Base-by-base conservation (phyloP, 2,797 vertebrate genomes). In the Alca torda region DNA sequence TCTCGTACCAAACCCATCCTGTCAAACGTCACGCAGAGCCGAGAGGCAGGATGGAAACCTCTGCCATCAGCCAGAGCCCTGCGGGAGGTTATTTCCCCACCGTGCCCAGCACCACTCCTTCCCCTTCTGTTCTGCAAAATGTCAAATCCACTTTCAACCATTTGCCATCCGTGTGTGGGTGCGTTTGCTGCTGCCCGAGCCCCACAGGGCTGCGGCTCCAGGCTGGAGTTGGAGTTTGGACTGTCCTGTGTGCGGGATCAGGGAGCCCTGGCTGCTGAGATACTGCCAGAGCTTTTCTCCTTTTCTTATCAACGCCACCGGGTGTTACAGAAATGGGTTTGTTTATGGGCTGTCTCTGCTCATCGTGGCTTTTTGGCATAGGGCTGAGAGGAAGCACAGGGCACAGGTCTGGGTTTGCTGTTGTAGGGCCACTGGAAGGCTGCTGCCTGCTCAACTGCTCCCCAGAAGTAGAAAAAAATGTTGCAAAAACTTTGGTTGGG, bases 211-310 rank as follows among this genome's bases (percentile, higher is more conserved):
- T 81, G 31, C 46, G n/a, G 17, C 15, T 46, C 31, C 0, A 4
- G 57, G 41, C 23, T 43, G 59, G 26, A 60, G 41, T 13, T 41
- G 56, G 50, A 25, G 48, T 73, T 67, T 2, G 1, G 25, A 17
- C 21, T 31, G 14, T 45, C 24, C 31, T 20, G 3, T 35, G 48
- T 2, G 0, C 0, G 5, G n/a, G 12, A 31, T 18, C 2, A 0
- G n/a, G 37, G 26, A 79, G 28, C 43, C 20, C 35, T 39, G 76
- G 28, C 57, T 1, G 1, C 33, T 4, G 4, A 69, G 51, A n/a
- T 20, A 41, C 63, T 75, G 50, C 63, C 75, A 57, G 46, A 54
- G 33, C 41, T 67, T 45, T 64, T 17, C 39, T 85, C 35, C 19
- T 74, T 56, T 37, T 57, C 28, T 50, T 21, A 14, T 46, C 54